Evolutionary conservation across 2,797 vertebrate genomes (phyloP).

Genomic region (Crossoptilon crossoptilon): DNA sequence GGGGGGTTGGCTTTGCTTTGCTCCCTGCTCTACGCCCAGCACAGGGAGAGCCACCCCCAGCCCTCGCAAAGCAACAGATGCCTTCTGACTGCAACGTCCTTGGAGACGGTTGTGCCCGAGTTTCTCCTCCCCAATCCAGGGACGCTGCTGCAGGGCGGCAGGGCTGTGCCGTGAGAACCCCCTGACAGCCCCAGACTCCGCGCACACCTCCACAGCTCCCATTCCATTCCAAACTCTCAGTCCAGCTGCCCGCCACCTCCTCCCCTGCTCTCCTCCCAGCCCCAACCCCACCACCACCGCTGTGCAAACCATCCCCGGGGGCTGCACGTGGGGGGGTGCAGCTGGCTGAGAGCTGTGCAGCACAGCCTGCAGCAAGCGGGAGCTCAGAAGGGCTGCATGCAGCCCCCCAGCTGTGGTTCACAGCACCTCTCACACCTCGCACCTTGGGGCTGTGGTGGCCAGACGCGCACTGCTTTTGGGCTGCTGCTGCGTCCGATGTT

Average conservation of each 20-base stretch:
- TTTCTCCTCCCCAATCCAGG: not conserved
- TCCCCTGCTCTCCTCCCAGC: not conserved
- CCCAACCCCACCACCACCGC: not conserved
- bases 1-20: not conserved
- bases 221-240: accelerated
- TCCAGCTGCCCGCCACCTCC: not conserved
- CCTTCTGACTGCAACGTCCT: not conserved
- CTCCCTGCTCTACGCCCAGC: accelerated
- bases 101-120: not conserved
- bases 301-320: not conserved
- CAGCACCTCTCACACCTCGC: not conserved
- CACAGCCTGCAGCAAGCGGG: not conserved
- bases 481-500: not conserved
- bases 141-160: accelerated
- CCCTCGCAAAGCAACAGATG: accelerated
- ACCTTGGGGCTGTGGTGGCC: too few species aligned
- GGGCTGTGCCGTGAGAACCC: not conserved
- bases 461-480: not conserved
- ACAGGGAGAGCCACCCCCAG: accelerated
- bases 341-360: not conserved
- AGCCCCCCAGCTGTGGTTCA: not conserved
- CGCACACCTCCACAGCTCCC: not conserved
- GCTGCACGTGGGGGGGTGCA: not conserved
- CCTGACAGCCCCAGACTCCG: too few species aligned
- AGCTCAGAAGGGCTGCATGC: not conserved